These are phyloP conservation scores for Pluvialis apricaria DNA, from an alignment of 2,113 vertebrate species.

Conservation along the genomic window DNA sequence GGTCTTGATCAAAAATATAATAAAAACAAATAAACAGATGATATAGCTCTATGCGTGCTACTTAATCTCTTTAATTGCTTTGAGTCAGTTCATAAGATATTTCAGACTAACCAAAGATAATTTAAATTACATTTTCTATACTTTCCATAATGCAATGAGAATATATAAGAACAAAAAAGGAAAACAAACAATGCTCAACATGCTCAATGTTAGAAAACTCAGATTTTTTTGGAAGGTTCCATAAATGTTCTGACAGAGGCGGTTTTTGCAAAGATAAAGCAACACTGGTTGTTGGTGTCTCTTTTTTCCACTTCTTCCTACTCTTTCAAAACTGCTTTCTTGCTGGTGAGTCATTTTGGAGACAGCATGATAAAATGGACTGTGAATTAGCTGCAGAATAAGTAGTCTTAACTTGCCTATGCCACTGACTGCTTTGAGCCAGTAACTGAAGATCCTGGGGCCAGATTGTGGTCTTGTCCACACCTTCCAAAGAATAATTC, in stretches of 20 bases:
- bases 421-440: not conserved
- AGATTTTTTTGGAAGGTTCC: not conserved
- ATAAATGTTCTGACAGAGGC: not conserved
- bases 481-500: not conserved
- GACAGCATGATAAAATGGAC: not conserved
- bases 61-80: not conserved
- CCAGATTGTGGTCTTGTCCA: not conserved
- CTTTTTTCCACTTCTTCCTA: not conserved
- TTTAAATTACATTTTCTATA: not conserved
- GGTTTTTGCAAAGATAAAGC: not conserved
- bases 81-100: not conserved
- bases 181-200: not conserved
- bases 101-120: not conserved
- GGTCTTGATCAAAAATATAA: not conserved
- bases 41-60: not conserved
- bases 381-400: not conserved
- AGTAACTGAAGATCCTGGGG: not conserved
- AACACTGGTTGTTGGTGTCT: not conserved
- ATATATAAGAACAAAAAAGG: not conserved
- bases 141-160: not conserved
- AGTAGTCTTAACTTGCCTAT: not conserved
- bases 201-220: not conserved
- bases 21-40: not conserved
- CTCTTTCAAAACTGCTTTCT: not conserved
- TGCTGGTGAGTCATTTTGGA: not conserved